Evolutionary conservation across 2,113 vertebrate species (phyloP).

Genomic region (Lycaon pictus): DNA sequence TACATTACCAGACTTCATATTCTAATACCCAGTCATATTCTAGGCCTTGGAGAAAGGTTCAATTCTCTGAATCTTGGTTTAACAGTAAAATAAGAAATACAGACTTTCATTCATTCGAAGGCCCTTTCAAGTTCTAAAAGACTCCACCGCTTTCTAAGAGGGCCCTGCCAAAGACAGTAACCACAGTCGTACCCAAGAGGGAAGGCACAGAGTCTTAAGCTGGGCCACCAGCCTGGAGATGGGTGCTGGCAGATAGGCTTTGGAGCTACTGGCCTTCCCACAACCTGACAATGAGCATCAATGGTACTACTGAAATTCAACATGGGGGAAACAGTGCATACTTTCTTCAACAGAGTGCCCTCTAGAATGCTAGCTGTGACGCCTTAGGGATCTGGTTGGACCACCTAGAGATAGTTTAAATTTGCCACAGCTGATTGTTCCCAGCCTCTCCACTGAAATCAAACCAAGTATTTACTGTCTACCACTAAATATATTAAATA

Average conservation of each 20-base stretch:
- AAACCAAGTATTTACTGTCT: conserved; percentile 19
- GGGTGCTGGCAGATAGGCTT: not conserved
- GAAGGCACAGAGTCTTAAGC: not conserved
- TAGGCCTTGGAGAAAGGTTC: not conserved
- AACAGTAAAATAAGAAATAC: conserved; percentile 11
- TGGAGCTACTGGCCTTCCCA: not conserved
- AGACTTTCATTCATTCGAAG: not conserved
- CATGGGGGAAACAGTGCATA: not conserved
- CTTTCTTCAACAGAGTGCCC: not conserved
- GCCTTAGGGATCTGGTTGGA: not conserved
- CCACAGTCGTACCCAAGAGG: not conserved
- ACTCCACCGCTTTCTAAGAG: conserved; percentile 19
- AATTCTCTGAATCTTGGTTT: conserved; percentile 21
- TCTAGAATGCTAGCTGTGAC: not conserved
- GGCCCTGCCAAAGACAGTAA: not conserved
- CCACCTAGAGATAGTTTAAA: conserved; percentile 25
- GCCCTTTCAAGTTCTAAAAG: conserved; percentile 13
- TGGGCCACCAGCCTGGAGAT: not conserved
- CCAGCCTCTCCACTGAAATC: conserved; percentile 13
- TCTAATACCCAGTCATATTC: not conserved
- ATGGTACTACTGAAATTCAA: not conserved
- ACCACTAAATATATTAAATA: not conserved
- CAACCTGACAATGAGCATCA: not conserved
- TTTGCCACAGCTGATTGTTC: not conserved
- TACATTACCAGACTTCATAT: not conserved